Evolutionary conservation across 2,113 vertebrate species (phyloP).

Genomic region (Loxodonta africana): DNA sequence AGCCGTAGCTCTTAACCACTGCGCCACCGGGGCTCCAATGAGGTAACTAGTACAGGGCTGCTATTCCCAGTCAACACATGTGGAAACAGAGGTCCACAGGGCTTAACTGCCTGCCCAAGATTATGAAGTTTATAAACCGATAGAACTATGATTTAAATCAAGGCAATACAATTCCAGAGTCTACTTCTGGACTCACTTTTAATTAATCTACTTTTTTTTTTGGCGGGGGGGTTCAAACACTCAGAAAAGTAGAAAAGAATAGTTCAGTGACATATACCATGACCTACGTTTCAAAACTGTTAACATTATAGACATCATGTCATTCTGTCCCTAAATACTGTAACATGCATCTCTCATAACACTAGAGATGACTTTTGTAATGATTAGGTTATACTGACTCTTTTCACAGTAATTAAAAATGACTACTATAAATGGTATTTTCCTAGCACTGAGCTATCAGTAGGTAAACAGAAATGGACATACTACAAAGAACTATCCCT

Average conservation of each 20-base stretch:
- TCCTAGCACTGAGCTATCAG: background rate
- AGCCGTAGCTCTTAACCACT: too few relatives aligned
- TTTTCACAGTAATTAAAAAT: background rate
- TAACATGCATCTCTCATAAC: background rate
- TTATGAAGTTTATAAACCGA: background rate
- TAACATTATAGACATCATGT: background rate
- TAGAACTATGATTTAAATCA: background rate
- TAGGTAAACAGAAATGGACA: background rate
- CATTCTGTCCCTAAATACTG: background rate
- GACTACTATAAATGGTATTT: background rate
- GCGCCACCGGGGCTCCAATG: too few relatives aligned
- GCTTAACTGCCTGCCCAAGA: background rate
- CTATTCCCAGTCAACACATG: accelerated
- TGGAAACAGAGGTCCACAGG: background rate
- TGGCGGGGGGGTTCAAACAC: background rate
- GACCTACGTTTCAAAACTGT: background rate
- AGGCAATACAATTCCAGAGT: background rate
- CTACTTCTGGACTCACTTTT: background rate
- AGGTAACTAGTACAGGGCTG: too few relatives aligned
- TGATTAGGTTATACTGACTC: background rate
- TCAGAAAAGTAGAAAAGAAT: background rate
- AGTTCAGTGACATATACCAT: background rate
- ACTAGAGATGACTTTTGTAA: background rate
- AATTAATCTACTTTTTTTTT: background rate
- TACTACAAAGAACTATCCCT: background rate